Conservation (phyloP, 2,113 vertebrate species). For the Myrmophylax atrothorax region DNA sequence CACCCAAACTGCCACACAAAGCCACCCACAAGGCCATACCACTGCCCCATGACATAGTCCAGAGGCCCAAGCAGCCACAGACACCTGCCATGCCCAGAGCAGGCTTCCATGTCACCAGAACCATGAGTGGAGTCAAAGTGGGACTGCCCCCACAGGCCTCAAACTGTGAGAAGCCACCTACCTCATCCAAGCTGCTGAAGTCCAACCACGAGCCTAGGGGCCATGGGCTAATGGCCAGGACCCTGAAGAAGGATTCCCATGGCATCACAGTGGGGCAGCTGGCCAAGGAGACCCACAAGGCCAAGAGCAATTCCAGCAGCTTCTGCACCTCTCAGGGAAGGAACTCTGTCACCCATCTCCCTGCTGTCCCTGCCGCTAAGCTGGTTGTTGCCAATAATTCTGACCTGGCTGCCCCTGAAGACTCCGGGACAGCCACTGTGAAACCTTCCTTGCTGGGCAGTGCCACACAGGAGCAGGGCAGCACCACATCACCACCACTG, state of each 20-base stretch:
- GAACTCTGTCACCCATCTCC: not conserved
- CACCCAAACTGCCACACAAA: slow-evolving; percentile 62
- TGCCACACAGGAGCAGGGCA: slow-evolving; percentile 63
- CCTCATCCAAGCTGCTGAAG: slow-evolving; percentile 80
- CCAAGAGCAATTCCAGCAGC: slow-evolving; percentile 30
- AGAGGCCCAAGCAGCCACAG: slow-evolving; percentile 80
- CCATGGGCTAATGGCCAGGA: accelerated
- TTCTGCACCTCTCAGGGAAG: slow-evolving; percentile 70
- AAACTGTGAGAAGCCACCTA: slow-evolving; percentile 74
- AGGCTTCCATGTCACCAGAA: slow-evolving; percentile 17
- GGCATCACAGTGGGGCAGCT: not conserved
- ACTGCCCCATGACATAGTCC: slow-evolving; percentile 72
- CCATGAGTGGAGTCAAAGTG: not conserved
- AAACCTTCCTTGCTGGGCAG: slow-evolving; percentile 71
- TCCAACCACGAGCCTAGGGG: slow-evolving; percentile 46
- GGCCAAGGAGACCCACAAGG: slow-evolving; percentile 36
- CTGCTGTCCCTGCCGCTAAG: slow-evolving; percentile 25
- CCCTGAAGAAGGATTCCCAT: not conserved
- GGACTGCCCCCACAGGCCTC: slow-evolving; percentile 68
- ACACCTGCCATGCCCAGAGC: not conserved
- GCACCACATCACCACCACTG: slow-evolving; percentile 83
- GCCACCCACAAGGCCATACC: slow-evolving; percentile 19
- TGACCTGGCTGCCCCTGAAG: slow-evolving; percentile 18
- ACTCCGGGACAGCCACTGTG: slow-evolving; percentile 66
- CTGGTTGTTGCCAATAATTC: slow-evolving; percentile 53